A percentile compares a stretch with the other conserved stretches of the same genome.
Conservation (phyloP, 2,113 vertebrate species). For the Psittacus erithacus region DNA sequence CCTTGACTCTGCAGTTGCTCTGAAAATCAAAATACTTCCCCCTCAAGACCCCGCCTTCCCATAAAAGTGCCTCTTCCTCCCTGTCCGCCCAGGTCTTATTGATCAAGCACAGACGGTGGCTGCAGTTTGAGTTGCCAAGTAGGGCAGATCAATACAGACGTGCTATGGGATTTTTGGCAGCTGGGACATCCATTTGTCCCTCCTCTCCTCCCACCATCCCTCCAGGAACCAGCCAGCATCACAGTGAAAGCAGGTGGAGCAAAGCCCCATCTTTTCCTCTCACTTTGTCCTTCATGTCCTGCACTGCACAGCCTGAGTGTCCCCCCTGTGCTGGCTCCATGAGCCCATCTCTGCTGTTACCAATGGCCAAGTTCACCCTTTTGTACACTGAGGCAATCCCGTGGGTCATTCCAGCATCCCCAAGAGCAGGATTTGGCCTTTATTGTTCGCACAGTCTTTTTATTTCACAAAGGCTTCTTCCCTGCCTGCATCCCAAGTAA, state of each 20-base stretch:
- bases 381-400: not conserved
- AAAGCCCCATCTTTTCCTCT: not conserved
- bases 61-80: not conserved
- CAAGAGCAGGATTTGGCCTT: not conserved
- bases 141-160: conserved; percentile 62
- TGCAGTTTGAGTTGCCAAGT: conserved; percentile 64
- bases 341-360: rapidly evolving
- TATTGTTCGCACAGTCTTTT: not conserved
- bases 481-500: not conserved
- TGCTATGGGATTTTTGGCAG: conserved; percentile 51
- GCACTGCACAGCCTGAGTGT: rapidly evolving
- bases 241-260: conserved; percentile 1
- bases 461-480: not conserved
- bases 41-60: not conserved
- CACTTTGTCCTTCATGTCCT: not conserved
- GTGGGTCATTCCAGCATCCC: not conserved
- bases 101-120: conserved; percentile 49
- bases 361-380: not conserved
- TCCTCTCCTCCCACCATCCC: not conserved
- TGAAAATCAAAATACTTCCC: conserved; percentile 31
- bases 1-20: not conserved
- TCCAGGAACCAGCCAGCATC: not conserved
- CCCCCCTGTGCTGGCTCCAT: not conserved
- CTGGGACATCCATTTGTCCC: conserved; percentile 4
- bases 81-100: conserved; percentile 20